Evolutionary conservation across 2,113 vertebrate species (phyloP).

Genomic region (Peucedramus taeniatus): DNA sequence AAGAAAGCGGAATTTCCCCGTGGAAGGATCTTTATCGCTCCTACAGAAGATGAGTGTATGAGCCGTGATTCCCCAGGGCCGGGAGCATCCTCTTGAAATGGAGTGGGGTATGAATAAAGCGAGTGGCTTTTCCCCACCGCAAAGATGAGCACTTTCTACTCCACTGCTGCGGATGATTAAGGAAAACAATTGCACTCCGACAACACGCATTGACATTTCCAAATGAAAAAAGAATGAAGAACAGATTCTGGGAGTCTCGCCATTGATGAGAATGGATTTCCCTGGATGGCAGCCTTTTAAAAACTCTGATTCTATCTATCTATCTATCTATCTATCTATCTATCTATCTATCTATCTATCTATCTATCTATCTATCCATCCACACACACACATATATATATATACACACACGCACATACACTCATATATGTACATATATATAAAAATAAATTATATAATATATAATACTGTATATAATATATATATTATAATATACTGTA

Average conservation of each 20-base stretch:
- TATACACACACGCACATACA: too few species aligned
- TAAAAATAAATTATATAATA: too few species aligned
- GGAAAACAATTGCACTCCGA: slow-evolving; percentile 47
- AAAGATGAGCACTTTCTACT: slow-evolving; percentile 9
- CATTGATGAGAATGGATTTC: slow-evolving; percentile 25
- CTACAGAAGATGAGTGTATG: background rate
- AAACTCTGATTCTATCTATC: background rate
- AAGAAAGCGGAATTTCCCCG: background rate
- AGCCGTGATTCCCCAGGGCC: background rate
- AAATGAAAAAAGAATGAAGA: slow-evolving; percentile 32
- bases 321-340: too few species aligned
- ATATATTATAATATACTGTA: too few species aligned
- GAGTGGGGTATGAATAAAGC: background rate
- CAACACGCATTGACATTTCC: background rate
- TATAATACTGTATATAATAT: too few species aligned
- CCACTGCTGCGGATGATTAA: background rate
- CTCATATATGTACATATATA: too few species aligned
- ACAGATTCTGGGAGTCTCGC: slow-evolving; percentile 1
- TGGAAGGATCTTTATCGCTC: background rate
- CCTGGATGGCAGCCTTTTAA: background rate
- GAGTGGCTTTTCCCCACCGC: background rate
- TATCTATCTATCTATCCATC: too few species aligned
- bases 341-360: too few species aligned
- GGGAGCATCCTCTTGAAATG: background rate
- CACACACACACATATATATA: too few species aligned